Evolutionary conservation across 2,797 vertebrate genomes (phyloP).

Genomic region (Diglossa cyanea): DNA sequence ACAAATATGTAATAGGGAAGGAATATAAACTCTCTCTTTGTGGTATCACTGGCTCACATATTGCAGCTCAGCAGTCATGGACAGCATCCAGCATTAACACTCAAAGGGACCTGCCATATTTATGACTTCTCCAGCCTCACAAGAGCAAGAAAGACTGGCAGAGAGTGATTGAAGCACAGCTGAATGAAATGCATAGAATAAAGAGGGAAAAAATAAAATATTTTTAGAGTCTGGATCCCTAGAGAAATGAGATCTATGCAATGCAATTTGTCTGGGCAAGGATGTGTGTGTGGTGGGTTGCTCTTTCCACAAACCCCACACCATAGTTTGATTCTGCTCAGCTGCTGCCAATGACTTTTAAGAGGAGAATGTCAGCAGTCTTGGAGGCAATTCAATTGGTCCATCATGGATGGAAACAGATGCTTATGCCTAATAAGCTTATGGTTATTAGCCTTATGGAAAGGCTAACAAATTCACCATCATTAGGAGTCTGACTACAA

Average conservation of each 20-base stretch:
- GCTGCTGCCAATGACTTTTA: neutral
- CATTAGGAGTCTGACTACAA: neutral
- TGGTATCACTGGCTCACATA: constrained; percentile 5
- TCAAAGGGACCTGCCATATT: constrained; percentile 33
- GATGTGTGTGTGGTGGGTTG: neutral
- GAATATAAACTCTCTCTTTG: constrained; percentile 23
- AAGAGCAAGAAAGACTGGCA: neutral
- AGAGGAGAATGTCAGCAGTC: neutral
- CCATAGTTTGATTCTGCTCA: neutral
- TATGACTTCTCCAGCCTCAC: constrained; percentile 1
- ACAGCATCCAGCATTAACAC: neutral
- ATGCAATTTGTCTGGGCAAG: neutral
- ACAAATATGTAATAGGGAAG: constrained; percentile 4
- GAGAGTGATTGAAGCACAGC: neutral
- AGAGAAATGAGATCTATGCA: neutral
- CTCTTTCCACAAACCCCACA: neutral
- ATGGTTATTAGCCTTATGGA: neutral
- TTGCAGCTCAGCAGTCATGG: constrained; percentile 42
- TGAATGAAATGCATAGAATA: neutral
- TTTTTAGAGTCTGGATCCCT: neutral
- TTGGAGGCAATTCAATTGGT: neutral
- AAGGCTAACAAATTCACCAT: neutral
- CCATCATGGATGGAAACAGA: neutral
- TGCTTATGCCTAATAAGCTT: neutral
- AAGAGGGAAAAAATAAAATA: neutral